These are phyloP conservation scores for Drosophila ficusphila DNA, from an alignment of 1,140 invertebrate genomes.

Conservation along the genomic window DNA sequence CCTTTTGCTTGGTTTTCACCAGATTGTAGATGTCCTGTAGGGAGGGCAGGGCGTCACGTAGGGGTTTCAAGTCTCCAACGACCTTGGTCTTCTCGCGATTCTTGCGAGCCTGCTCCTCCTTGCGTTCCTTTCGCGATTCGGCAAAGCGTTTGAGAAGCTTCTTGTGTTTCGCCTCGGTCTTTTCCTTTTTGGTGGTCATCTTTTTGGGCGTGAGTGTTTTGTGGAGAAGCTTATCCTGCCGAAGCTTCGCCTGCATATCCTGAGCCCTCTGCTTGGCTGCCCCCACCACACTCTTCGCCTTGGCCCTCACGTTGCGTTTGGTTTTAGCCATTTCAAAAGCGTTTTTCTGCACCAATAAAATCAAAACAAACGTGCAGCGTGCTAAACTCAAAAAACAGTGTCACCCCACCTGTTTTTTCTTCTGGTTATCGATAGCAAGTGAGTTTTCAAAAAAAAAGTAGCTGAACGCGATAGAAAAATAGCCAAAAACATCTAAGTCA, in stretches of 20 bases:
- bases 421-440: neutral
- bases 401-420: neutral
- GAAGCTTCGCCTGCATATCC: constrained; percentile 48
- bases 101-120: constrained; percentile 65
- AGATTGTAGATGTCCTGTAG: constrained; percentile 72
- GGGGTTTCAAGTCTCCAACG: constrained; percentile 74
- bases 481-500: no score
- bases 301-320: constrained; percentile 61
- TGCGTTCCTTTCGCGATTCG: constrained; percentile 55
- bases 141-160: constrained; percentile 70
- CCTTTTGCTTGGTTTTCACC: constrained; percentile 39
- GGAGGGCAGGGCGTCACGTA: constrained; percentile 78
- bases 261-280: constrained; percentile 63
- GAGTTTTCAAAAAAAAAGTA: no score
- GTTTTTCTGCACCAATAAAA: neutral
- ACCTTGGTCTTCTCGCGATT: constrained; percentile 69
- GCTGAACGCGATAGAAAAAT: neutral
- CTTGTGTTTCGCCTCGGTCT: constrained; percentile 64
- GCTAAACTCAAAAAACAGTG: neutral
- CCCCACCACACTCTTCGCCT: constrained; percentile 59
- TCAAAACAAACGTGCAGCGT: constrained; percentile 29
- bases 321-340: constrained; percentile 45
- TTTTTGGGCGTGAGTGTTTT: constrained; percentile 69
- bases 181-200: constrained; percentile 72
- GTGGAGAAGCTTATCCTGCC: constrained; percentile 60